phyloP scores from a whole-genome alignment of 2,113 vertebrate species.

The Antechinus stuartii region DNA sequence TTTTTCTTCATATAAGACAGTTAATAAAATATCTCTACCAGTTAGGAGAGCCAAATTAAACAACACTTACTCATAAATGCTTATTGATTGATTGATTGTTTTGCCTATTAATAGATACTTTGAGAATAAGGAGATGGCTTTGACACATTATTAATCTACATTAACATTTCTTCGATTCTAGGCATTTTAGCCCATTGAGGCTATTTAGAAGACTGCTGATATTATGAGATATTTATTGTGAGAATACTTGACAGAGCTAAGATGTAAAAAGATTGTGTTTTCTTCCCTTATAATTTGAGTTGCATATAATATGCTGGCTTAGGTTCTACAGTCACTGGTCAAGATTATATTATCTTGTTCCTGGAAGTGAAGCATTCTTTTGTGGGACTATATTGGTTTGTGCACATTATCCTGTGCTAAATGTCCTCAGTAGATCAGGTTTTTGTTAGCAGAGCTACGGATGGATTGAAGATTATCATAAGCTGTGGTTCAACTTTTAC shows the following conservation, averaged over 20 bases:
- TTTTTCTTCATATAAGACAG: not conserved
- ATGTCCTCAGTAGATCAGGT: not conserved
- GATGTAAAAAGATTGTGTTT: not conserved
- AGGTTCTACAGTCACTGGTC: not conserved
- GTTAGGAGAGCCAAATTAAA: not conserved
- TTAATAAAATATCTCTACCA: not conserved
- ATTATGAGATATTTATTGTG: not conserved
- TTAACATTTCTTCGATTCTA: not conserved
- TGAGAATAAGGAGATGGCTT: not conserved
- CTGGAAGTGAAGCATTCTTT: not conserved
- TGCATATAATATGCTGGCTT: not conserved
- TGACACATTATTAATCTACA: not conserved
- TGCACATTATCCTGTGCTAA: not conserved
- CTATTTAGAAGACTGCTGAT: not conserved
- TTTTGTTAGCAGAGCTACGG: not conserved
- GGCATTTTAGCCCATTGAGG: not conserved
- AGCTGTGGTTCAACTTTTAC: not conserved
- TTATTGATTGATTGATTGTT: not conserved
- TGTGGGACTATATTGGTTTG: not conserved
- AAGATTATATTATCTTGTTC: not conserved
- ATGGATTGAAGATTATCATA: not conserved
- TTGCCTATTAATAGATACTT: not conserved
- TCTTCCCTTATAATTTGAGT: not conserved
- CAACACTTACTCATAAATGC: not conserved
- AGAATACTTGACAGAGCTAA: not conserved